A percentile compares a stretch with the other conserved stretches of the same genome.
These are phyloP conservation scores for Notolepis coatsorum DNA, from an alignment of 2,797 vertebrate species.

Conservation along the genomic window DNA sequence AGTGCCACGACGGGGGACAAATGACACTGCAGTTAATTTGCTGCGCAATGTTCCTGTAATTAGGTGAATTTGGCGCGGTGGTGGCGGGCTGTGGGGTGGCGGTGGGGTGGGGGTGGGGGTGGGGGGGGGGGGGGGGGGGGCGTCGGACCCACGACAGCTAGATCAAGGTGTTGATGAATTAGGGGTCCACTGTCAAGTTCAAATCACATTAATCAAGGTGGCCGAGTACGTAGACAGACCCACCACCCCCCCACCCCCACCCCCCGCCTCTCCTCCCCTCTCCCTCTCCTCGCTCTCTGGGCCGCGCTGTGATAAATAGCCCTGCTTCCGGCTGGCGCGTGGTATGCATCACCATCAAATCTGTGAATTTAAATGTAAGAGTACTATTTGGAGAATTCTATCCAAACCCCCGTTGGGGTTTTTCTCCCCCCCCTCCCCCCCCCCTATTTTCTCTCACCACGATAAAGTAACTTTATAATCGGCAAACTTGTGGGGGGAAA, in stretches of 20 bases:
- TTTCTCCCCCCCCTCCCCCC: slow-evolving; percentile 55
- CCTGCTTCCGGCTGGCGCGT: slow-evolving; percentile 68
- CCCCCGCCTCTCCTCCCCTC: neutral
- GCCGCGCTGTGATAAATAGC: slow-evolving; percentile 80
- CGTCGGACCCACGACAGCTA: too few species aligned
- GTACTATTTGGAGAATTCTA: slow-evolving; percentile 74
- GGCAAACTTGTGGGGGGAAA: slow-evolving; percentile 5
- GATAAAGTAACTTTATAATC: slow-evolving; percentile 63
- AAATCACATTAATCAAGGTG: slow-evolving; percentile 90
- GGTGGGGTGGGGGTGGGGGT: too few species aligned
- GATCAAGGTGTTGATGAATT: slow-evolving; percentile 90
- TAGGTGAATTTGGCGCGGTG: slow-evolving; percentile 87
- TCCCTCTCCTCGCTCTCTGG: slow-evolving; percentile 6
- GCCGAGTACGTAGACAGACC: slow-evolving; percentile 77
- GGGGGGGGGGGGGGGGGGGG: too few species aligned
- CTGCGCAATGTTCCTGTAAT: slow-evolving; percentile 87
- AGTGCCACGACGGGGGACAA: slow-evolving; percentile 77
- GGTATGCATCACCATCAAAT: slow-evolving; percentile 83
- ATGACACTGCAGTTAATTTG: slow-evolving; percentile 88
- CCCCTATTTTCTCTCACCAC: slow-evolving; percentile 30
- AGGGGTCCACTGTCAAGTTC: slow-evolving; percentile 86
- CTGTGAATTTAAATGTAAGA: slow-evolving; percentile 83
- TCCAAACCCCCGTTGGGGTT: too few species aligned
- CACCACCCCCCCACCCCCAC: slow-evolving; percentile 50
- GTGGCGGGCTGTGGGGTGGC: too few species aligned